A percentile compares a stretch with the other conserved stretches of the same genome.
phyloP scores from a whole-genome alignment of 2,888 invertebrate species.

The Gari tellinella region DNA sequence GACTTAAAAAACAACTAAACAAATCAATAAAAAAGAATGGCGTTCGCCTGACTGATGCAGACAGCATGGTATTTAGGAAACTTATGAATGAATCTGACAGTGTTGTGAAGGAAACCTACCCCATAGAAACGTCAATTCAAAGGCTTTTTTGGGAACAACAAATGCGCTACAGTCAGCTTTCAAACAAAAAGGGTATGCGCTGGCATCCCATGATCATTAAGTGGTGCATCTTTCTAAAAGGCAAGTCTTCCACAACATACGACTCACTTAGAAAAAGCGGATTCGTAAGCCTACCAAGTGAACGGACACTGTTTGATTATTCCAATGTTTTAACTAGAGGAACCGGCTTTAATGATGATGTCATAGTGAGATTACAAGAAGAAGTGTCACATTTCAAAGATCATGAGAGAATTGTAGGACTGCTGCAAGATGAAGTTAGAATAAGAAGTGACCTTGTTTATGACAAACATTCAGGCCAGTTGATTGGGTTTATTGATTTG shows the following conservation, averaged over 20 bases:
- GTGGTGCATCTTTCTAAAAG: conserved; percentile 32
- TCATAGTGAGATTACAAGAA: conserved; percentile 17
- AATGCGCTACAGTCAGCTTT: neutral
- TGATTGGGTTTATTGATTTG: conserved; percentile 52
- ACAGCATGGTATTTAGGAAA: too few relatives aligned
- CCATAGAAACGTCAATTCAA: too few relatives aligned
- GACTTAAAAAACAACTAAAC: too few relatives aligned
- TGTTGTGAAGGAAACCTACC: too few relatives aligned
- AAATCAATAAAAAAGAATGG: too few relatives aligned
- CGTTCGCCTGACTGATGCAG: too few relatives aligned
- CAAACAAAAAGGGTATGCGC: conserved; percentile 26
- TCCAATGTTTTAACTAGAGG: conserved; percentile 37
- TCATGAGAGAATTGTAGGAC: conserved; percentile 28
- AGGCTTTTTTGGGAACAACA: conserved; percentile 19
- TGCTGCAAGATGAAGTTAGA: conserved; percentile 59
- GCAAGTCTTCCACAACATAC: conserved; percentile 27
- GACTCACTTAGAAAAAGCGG: too few relatives aligned
- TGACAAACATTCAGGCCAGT: conserved; percentile 54
- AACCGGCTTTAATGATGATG: conserved; percentile 27
- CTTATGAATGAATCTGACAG: too few relatives aligned
- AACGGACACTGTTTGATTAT: conserved; percentile 49
- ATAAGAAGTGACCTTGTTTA: conserved; percentile 55
- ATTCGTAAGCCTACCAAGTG: too few relatives aligned
- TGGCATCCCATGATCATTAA: conserved; percentile 45
- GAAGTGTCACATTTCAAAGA: conserved; percentile 28